Percentiles rank a stretch among this genome's conserved stretches.
Evolutionary conservation across 2,797 vertebrate species (phyloP).

Genomic region (Sparidentex hasta): DNA sequence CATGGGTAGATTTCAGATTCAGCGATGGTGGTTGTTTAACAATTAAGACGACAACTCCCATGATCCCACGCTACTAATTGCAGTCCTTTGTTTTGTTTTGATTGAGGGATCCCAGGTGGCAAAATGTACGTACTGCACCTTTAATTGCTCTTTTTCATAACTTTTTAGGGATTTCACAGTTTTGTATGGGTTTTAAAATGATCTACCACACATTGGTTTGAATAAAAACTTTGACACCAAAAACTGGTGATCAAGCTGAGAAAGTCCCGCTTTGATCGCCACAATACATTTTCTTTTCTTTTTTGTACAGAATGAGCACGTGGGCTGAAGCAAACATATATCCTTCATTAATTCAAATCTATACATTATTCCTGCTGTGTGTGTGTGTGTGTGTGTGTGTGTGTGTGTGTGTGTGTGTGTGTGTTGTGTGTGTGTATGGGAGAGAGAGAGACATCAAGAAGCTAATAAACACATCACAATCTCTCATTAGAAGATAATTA

Average conservation of each 20-base stretch:
- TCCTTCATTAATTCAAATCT: constrained; percentile 15
- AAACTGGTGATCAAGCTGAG: neutral
- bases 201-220: neutral
- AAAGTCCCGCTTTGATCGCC: constrained; percentile 6
- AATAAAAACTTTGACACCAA: neutral
- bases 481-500: constrained; percentile 78
- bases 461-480: constrained; percentile 75
- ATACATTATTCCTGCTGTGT: constrained; percentile 16
- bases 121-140: too few species aligned
- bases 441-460: constrained; percentile 49
- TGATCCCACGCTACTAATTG: too few species aligned
- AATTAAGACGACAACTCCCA: too few species aligned
- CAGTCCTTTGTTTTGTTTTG: too few species aligned
- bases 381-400: neutral
- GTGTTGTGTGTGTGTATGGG: neutral
- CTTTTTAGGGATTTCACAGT: neutral
- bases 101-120: too few species aligned
- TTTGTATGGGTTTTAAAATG: neutral
- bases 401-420: neutral
- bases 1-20: too few species aligned
- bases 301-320: neutral
- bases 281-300: constrained; percentile 11
- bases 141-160: neutral
- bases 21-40: too few species aligned
- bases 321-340: constrained; percentile 3